These are phyloP conservation scores for Bolborhynchus lineola DNA, from an alignment of 2,113 vertebrate species.

Conservation along the genomic window DNA sequence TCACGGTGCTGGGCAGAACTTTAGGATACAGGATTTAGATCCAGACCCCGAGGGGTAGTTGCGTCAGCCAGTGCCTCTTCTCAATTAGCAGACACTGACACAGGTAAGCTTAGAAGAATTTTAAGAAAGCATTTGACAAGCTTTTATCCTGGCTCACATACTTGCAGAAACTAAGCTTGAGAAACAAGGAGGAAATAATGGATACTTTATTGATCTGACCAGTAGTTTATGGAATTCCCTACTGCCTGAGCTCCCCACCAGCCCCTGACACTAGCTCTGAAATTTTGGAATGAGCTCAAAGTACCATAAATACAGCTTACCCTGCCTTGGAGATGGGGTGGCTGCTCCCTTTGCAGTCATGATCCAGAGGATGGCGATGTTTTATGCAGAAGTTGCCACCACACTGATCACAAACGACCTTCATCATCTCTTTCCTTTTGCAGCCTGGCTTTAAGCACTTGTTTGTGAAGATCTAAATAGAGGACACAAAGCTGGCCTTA, in stretches of 20 bases:
- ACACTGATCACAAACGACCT: conserved; percentile 85
- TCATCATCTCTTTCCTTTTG: conserved; percentile 91
- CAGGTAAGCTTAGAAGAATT: background rate
- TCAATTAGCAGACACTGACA: background rate
- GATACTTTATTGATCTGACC: background rate
- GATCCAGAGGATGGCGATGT: conserved; percentile 90
- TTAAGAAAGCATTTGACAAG: background rate
- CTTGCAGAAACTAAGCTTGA: background rate
- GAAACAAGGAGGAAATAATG: background rate
- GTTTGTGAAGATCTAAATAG: conserved; percentile 84
- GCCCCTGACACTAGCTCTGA: background rate
- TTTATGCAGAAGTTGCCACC: conserved; percentile 88
- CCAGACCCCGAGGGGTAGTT: background rate
- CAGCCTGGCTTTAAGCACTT: conserved; percentile 88
- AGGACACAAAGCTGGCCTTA: background rate
- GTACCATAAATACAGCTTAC: conserved; percentile 48
- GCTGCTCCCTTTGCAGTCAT: conserved; percentile 77
- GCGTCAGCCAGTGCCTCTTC: background rate
- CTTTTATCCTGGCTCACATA: background rate
- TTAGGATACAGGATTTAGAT: background rate
- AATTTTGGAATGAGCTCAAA: background rate
- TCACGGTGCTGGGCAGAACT: background rate
- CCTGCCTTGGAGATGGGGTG: conserved; percentile 74
- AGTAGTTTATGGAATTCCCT: background rate
- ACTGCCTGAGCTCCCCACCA: background rate